Percentiles rank a stretch among this genome's conserved stretches.
Conservation (phyloP, 30 jellyfish, hydroid and myxozoan species). For the Cassiopea xamachana region DNA sequence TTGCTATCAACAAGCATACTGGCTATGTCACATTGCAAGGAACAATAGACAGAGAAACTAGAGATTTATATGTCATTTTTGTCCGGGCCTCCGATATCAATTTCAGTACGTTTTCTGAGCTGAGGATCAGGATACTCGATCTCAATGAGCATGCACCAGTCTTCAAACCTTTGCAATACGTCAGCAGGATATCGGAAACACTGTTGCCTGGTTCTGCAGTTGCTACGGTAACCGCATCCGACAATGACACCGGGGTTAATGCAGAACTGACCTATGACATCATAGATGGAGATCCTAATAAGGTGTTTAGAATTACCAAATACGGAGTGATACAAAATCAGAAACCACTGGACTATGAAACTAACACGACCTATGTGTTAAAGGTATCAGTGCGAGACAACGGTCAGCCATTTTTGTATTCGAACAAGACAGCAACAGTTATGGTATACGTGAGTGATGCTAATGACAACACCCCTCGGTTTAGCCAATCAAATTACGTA, state of each 20-base stretch:
- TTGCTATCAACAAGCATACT: conserved; percentile 58
- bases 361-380: conserved; percentile 50
- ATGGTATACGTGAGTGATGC: conserved; percentile 72
- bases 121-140: conserved; percentile 67
- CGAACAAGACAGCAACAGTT: conserved; percentile 73
- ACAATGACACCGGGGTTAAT: conserved; percentile 82
- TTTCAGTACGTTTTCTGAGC: conserved; percentile 64
- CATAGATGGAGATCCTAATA: conserved; percentile 72
- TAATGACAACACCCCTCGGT: conserved; percentile 83
- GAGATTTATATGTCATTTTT: conserved; percentile 71
- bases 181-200: conserved; percentile 75
- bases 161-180: conserved; percentile 61
- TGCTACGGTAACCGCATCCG: conserved; percentile 70
- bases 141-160: conserved; percentile 87
- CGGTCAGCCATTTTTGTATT: conserved; percentile 78
- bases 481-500: conserved; percentile 53
- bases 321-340: conserved; percentile 74
- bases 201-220: conserved; percentile 74
- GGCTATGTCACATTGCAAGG: conserved; percentile 81
- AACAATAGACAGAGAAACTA: conserved; percentile 71
- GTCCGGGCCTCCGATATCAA: conserved; percentile 75
- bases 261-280: conserved; percentile 70
- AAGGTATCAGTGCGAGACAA: conserved; percentile 73
- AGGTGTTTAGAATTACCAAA: conserved; percentile 69
- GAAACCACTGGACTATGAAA: conserved; percentile 65